phyloP scores from a whole-genome alignment of 2,797 vertebrate species.

The Garrulus glandarius region DNA sequence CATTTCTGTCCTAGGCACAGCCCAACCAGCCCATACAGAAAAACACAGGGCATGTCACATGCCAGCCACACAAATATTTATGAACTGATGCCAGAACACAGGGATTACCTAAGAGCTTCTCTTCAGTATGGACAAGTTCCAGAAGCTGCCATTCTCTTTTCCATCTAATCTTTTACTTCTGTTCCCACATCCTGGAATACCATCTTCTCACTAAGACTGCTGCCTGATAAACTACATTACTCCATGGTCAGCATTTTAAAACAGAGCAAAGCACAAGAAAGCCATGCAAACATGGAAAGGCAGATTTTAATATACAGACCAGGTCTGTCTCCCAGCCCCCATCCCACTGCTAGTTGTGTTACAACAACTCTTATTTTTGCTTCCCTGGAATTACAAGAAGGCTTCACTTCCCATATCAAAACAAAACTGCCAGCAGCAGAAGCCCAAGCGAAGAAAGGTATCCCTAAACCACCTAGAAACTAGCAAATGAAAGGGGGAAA shows the following conservation, averaged over 20 bases:
- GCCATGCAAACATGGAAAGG: not conserved
- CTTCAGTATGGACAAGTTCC: not conserved
- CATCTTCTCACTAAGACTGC: not conserved
- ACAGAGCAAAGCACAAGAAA: not conserved
- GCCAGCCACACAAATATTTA: not conserved
- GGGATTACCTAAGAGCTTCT: not conserved
- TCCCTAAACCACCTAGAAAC: not conserved
- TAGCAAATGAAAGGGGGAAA: not conserved
- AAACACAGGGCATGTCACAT: fast-evolving
- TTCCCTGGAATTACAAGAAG: not conserved
- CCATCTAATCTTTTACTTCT: not conserved
- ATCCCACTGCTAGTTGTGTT: fast-evolving
- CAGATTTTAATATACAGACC: not conserved
- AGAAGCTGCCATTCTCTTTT: not conserved
- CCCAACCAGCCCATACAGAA: not conserved
- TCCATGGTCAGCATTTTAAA: not conserved
- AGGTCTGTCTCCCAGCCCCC: not conserved
- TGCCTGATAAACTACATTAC: not conserved
- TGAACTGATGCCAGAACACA: not conserved
- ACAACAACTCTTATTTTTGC: not conserved
- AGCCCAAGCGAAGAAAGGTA: not conserved
- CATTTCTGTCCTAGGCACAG: not conserved
- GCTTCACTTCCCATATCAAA: not conserved
- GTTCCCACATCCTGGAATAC: not conserved
- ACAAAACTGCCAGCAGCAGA: not conserved